Conservation (phyloP, 2,113 vertebrate genomes). For the Alouatta palliata region DNA sequence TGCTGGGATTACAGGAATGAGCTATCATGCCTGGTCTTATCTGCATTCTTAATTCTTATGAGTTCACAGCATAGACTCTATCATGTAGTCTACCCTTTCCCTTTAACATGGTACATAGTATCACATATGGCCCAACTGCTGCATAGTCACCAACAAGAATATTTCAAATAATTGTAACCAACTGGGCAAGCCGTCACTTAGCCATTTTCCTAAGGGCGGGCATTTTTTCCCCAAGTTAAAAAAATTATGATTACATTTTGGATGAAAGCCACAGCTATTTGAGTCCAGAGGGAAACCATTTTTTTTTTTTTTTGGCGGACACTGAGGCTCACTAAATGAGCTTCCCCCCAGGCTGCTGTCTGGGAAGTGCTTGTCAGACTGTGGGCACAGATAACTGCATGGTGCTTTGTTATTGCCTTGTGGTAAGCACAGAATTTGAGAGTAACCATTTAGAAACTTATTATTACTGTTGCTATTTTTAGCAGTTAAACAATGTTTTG, state of each 20-base stretch:
- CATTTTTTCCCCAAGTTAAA: neutral
- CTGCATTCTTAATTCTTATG: neutral
- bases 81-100: neutral
- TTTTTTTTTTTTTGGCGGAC: neutral
- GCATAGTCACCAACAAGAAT: neutral
- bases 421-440: neutral
- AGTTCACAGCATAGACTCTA: neutral
- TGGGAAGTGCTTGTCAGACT: neutral
- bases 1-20: no score
- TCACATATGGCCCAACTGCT: neutral
- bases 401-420: neutral
- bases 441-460: neutral
- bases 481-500: neutral
- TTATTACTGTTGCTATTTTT: neutral
- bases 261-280: neutral
- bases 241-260: neutral
- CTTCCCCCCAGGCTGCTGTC: neutral
- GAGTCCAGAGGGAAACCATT: neutral
- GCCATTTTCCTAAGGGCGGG: neutral
- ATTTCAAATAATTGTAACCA: constrained; percentile 26
- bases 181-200: neutral
- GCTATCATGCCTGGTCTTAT: neutral
- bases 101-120: neutral
- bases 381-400: rapidly evolving
- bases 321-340: neutral